These are phyloP conservation scores for Athalia circularis DNA, from an alignment of 2,888 invertebrate species.

Conservation along the genomic window DNA sequence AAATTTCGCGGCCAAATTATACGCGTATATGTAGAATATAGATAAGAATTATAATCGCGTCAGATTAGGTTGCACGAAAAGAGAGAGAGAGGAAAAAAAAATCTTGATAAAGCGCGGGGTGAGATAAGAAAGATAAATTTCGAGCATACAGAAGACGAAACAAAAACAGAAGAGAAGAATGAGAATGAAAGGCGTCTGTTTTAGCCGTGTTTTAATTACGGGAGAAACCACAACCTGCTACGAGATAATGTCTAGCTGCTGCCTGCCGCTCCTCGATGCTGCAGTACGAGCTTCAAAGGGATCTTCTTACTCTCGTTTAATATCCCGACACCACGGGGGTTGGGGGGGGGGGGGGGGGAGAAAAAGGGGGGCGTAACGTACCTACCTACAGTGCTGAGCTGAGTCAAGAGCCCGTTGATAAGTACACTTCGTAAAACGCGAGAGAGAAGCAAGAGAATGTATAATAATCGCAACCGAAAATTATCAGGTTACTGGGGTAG, in stretches of 20 bases:
- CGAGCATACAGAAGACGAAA: neutral
- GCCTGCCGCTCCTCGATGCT: neutral
- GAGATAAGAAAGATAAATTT: conserved; percentile 13
- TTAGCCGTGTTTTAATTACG: conserved; percentile 41
- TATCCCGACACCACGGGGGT: neutral
- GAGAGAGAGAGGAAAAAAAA: no score
- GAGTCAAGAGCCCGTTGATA: no score
- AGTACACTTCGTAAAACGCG: no score
- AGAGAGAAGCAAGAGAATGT: no score
- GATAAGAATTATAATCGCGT: no score
- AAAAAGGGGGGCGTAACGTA: no score
- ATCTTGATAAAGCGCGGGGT: neutral
- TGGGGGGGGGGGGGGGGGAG: neutral
- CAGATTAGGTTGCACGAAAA: no score
- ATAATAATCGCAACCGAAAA: no score
- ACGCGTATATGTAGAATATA: no score
- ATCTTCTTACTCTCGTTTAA: conserved; percentile 38
- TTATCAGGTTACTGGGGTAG: no score
- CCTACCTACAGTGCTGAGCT: no score
- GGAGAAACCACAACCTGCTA: conserved; percentile 3
- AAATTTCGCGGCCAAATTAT: no score
- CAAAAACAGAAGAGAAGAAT: neutral
- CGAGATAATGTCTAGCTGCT: conserved; percentile 16
- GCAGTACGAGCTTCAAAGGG: conserved; percentile 36
- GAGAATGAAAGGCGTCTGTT: conserved; percentile 33